These are phyloP conservation scores for Morus bassanus DNA, from an alignment of 2,797 vertebrate genomes.

Conservation along the genomic window DNA sequence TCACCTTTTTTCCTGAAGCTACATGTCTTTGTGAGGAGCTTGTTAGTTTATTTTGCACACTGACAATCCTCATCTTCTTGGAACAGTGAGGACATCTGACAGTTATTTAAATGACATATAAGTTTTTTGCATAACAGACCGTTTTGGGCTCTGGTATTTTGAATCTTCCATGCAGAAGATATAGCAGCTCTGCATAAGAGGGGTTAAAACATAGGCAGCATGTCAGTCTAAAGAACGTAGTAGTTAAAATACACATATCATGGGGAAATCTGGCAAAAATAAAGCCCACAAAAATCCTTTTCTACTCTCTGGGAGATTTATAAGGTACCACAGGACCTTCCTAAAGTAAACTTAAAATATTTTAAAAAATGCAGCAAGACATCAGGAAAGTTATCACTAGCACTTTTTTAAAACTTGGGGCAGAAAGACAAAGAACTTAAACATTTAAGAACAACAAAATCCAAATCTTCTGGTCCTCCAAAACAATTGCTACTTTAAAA, in stretches of 20 bases:
- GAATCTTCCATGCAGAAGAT: not conserved
- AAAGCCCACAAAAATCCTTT: conserved; percentile 47
- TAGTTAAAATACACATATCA: conserved; percentile 6
- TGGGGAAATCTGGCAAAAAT: conserved; percentile 2
- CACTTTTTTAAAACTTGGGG: not conserved
- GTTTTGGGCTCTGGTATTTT: not conserved
- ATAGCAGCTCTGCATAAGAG: not conserved
- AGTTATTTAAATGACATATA: not conserved
- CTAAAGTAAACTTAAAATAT: conserved; percentile 12
- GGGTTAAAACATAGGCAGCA: not conserved
- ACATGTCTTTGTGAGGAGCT: not conserved
- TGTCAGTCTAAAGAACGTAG: not conserved
- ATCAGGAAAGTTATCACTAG: not conserved
- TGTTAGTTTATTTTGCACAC: not conserved
- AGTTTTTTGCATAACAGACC: not conserved
- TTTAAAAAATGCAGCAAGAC: not conserved
- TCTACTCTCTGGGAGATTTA: conserved; percentile 22
- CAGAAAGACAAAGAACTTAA: not conserved
- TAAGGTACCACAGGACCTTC: conserved; percentile 23
- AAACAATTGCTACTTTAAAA: not conserved
- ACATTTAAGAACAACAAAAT: not conserved
- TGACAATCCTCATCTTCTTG: not conserved
- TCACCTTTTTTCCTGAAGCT: not conserved
- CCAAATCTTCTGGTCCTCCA: not conserved
- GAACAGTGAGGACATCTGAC: not conserved